phyloP scores from a whole-genome alignment of 1,140 invertebrate genomes.

The Colletes latitarsis region DNA sequence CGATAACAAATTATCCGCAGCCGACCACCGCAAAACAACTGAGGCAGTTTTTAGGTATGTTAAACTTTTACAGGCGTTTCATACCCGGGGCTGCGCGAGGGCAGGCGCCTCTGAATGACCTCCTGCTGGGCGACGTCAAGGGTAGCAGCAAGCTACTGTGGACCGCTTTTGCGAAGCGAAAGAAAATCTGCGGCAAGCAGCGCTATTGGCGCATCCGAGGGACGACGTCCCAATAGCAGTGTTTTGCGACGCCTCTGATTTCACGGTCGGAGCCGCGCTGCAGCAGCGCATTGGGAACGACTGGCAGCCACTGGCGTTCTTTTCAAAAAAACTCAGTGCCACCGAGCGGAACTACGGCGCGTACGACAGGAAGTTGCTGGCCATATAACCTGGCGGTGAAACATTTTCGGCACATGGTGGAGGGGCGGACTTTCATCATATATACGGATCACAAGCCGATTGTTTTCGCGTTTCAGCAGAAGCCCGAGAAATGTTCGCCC shows the following conservation, averaged over 20 bases:
- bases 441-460: not conserved
- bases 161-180: not conserved
- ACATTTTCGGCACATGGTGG: not conserved
- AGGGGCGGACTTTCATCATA: not conserved
- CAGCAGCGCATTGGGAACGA: not conserved
- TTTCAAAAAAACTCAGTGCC: not conserved
- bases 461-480: not conserved
- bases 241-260: not conserved
- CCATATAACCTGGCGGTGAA: not conserved
- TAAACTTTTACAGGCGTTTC: conserved; percentile 25
- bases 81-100: not conserved
- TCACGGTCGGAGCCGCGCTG: not conserved
- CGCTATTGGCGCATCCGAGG: not conserved
- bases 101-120: not conserved
- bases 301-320: not conserved
- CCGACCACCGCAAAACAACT: not conserved
- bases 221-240: not conserved
- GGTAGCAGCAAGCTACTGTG: not conserved
- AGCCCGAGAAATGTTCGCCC: not conserved
- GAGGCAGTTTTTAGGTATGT: not conserved
- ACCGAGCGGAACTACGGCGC: not conserved
- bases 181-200: not conserved
- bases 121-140: not conserved
- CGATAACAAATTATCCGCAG: not conserved
- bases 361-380: not conserved